A percentile compares a stretch with the other conserved stretches of the same genome.
Evolutionary conservation across 2,888 invertebrate genomes (phyloP).

Genomic region (Caenorhabditis sp.): DNA sequence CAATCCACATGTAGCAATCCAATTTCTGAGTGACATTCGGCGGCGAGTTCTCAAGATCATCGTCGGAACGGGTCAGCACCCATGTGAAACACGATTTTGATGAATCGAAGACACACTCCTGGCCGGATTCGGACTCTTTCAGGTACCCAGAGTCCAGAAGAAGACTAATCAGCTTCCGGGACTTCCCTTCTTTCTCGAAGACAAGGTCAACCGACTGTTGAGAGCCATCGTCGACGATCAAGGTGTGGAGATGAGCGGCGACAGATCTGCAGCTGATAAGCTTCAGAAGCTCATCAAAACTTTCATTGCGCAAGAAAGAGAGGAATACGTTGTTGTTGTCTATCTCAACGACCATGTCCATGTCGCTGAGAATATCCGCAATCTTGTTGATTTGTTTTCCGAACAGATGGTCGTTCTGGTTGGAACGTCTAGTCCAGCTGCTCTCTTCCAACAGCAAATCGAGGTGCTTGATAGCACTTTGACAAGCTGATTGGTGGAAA

Average conservation of each 20-base stretch:
- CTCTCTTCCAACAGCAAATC: conserved; percentile 60
- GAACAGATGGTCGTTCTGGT: conserved; percentile 48
- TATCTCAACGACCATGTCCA: conserved; percentile 58
- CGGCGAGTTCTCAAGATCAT: conserved; percentile 39
- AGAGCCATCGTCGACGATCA: conserved; percentile 33
- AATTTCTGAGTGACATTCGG: conserved; percentile 53
- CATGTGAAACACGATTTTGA: conserved; percentile 50
- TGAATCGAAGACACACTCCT: conserved; percentile 39
- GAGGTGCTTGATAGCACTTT: conserved; percentile 57
- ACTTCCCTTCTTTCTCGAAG: conserved; percentile 38
- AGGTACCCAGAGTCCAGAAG: conserved; percentile 52
- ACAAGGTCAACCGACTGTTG: conserved; percentile 41
- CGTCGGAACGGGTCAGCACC: conserved; percentile 32
- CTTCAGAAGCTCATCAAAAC: conserved; percentile 56
- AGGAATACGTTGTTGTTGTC: conserved; percentile 29
- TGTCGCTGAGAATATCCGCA: conserved; percentile 35
- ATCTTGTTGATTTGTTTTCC: conserved; percentile 49
- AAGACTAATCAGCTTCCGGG: conserved; percentile 35
- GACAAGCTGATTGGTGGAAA: conserved; percentile 50
- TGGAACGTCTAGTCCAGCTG: conserved; percentile 42
- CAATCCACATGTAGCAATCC: conserved; percentile 50
- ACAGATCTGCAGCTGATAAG: conserved; percentile 57
- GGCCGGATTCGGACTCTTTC: conserved; percentile 34
- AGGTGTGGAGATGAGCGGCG: conserved; percentile 47
- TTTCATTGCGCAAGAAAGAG: conserved; percentile 44